Base-by-base conservation (phyloP, 2,113 vertebrate genomes). In the Nibea coibor region DNA sequence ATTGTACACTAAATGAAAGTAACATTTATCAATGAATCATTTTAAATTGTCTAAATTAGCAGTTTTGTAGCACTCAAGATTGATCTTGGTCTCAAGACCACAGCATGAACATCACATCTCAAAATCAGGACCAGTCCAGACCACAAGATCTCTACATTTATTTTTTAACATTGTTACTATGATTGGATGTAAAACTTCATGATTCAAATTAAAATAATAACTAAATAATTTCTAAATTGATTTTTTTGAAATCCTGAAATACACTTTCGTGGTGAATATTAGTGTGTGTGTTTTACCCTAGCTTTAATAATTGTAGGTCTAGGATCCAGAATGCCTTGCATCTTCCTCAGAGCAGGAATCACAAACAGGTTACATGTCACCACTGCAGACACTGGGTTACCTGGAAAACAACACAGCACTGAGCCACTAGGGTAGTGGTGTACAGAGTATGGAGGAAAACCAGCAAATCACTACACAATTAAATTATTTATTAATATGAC, bases 351-450 rank as follows among this genome's bases (percentile, higher is more conserved):
- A 68, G 98, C 98, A 73, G 98, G 98, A 92, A 99, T 98, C 89
- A 99, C 98, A 92, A 99, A 99, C 90, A 99, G 98, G 93, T 99
- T 99, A 94, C 98, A 99, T 80, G 98, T 99, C 88, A 99, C 98
- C 59, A 99, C 98, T 48, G 98, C 98, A 74, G 98, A 99, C 92
- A 99, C 98, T 54, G 98, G 98, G 91, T 99, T 99, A 86, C 98
- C 98, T 99, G 88, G 28, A 73, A 72, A 68, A 69, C 42, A 84
- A 79, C 48, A 70, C 42, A 75, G 51, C 45, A 42, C 45, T 19
- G 19, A 2, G 66, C 62, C 66, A 78, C 14, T 31, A 10, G 5
- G 42, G 26, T 12, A 24, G n/a, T 43, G 22, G 11, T 15, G 35
- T 39, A 45, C 15, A 61, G 35, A 39, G 35, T 39, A 39, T 39